These are phyloP conservation scores for Umimayanthus chanpuru DNA, from an alignment of 92 coral and sea anemone species.

Conservation along the genomic window DNA sequence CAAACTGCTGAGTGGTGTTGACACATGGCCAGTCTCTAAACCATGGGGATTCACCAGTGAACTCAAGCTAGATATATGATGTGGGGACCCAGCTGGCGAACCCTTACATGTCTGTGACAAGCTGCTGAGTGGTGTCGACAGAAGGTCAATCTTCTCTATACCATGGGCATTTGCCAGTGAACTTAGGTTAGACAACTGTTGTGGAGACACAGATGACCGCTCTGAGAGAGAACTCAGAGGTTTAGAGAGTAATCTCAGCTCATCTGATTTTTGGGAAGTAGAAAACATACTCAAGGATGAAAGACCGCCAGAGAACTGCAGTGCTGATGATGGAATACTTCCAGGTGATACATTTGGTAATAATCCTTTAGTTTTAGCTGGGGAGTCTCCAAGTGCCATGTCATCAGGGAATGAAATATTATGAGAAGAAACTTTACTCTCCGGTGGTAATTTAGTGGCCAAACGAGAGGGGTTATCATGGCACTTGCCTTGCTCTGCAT, in stretches of 20 bases:
- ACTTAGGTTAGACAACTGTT: background rate
- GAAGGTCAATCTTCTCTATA: background rate
- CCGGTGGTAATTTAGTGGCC: background rate
- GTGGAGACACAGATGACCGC: background rate
- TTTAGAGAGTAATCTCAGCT: background rate
- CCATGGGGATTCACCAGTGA: background rate
- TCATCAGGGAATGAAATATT: too few species aligned
- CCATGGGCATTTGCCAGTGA: background rate
- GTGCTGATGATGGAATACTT: background rate
- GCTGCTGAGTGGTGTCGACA: conserved; percentile 31
- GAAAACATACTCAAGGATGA: conserved; percentile 16
- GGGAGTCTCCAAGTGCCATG: background rate
- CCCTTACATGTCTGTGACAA: background rate
- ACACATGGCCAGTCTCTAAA: conserved; percentile 2
- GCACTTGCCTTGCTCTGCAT: background rate
- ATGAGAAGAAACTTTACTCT: background rate
- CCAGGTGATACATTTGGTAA: background rate
- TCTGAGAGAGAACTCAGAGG: conserved; percentile 3
- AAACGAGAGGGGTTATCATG: background rate
- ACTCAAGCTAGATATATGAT: background rate
- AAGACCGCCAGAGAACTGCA: background rate
- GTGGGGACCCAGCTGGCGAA: background rate
- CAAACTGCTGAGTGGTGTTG: conserved; percentile 36
- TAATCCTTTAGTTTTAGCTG: background rate
- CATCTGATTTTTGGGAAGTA: background rate